These are phyloP conservation scores for Galeruca laticollis DNA, from an alignment of 2,888 invertebrate species.

Conservation along the genomic window DNA sequence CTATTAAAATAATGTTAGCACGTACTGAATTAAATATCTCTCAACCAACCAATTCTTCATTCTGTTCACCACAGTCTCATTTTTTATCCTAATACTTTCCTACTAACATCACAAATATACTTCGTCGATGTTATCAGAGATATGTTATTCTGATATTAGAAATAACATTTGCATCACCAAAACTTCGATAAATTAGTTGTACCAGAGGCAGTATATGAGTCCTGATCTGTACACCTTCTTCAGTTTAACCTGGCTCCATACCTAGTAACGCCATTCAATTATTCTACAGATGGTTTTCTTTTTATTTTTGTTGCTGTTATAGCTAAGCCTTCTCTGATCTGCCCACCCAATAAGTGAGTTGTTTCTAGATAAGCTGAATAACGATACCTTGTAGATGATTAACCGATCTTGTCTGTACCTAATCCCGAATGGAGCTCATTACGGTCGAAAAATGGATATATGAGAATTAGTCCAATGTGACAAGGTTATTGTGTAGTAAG, in stretches of 20 bases:
- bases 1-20: too few species aligned
- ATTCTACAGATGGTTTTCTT: background rate
- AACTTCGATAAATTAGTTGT: background rate
- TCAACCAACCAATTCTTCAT: too few species aligned
- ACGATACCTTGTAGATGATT: slow-evolving; percentile 5
- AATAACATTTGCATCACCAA: too few species aligned
- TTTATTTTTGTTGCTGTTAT: background rate
- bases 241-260: slow-evolving; percentile 1
- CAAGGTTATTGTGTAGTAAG: too few species aligned
- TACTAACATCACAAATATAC: too few species aligned
- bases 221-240: background rate
- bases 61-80: too few species aligned
- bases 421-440: background rate
- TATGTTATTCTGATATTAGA: too few species aligned
- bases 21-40: too few species aligned
- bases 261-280: slow-evolving; percentile 1
- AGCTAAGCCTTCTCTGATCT: slow-evolving; percentile 1
- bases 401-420: background rate
- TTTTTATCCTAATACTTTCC: too few species aligned
- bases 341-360: slow-evolving; percentile 21
- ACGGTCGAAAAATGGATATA: background rate
- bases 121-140: too few species aligned
- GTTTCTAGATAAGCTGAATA: background rate
- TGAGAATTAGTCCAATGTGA: too few species aligned
- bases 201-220: too few species aligned